Base-by-base conservation (phyloP, 2,888 invertebrate genomes). In the Galerucella nymphaeae region DNA sequence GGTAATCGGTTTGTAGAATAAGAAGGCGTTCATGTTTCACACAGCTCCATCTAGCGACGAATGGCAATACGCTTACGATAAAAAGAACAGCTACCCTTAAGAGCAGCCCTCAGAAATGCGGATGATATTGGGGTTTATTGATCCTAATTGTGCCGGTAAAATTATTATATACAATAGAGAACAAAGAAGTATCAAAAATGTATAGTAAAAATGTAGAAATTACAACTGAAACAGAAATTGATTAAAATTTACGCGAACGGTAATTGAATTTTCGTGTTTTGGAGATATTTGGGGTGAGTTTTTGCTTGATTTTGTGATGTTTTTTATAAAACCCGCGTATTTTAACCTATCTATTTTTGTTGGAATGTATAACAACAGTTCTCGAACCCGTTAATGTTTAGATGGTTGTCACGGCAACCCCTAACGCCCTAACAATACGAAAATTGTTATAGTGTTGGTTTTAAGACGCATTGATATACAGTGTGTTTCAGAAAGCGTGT, bases 111-210 rank as follows among this genome's bases (percentile, higher is more conserved):
- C 18, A 42, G n/a, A 10, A 18, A n/a, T 6, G 42, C n/a, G 61
- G 58, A 42, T 10, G 42, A 13, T 42, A 45, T 53, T 53, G 2
- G 4, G 42, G 10, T 62, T n/a, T n/a, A 62, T 62, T 62, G 61
- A 62, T 62, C 42, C 10, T 41, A 42, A 62, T 62, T 41, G 42
- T 41, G 18, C 61, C 61, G 48, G 18, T n/a, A 50, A 13, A 61
- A 61, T 53, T 16, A 53, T 55, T 41, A 65, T 42, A 53, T 45
- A 45, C 9, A 16, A 18, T 57, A 42, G 5, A 42, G 66, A 58
- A 66, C 69, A 69, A 69, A 69, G 69, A 62, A 30, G n/a, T 18
- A 69, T 62, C 55, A 69, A 69, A n/a, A 48, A 69, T 69, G 69
- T 55, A 20, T 45, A 58, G 57, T 45, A 48, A 66, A 66, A 66